A percentile compares a stretch with the other conserved stretches of the same genome.
Evolutionary conservation across 2,888 invertebrate genomes (phyloP).

Genomic region (Hydraecia micacea): DNA sequence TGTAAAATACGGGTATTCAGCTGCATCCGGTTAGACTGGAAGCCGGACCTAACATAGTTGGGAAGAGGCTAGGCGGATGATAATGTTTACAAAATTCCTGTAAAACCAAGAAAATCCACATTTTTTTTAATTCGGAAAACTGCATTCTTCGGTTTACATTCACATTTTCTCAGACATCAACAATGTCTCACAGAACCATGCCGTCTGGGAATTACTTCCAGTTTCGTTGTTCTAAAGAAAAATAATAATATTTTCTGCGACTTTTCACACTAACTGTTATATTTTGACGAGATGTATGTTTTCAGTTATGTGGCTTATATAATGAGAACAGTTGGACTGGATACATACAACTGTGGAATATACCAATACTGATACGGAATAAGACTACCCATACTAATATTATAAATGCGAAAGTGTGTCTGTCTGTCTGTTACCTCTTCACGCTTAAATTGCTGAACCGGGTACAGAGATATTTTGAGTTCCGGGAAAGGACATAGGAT

Average conservation of each 20-base stretch:
- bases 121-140: not conserved
- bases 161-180: constrained; percentile 2
- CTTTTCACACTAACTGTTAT: constrained; percentile 1
- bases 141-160: not conserved
- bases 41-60: not conserved
- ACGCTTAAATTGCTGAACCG: too few species aligned
- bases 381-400: too few species aligned
- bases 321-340: not conserved
- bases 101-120: too few species aligned
- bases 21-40: not conserved
- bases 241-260: constrained; percentile 12
- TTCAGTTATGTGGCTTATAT: constrained; percentile 3
- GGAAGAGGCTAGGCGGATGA: not conserved
- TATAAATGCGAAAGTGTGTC: too few species aligned
- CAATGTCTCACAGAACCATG: not conserved
- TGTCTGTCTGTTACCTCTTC: too few species aligned
- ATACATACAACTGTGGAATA: not conserved
- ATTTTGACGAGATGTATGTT: constrained; percentile 6
- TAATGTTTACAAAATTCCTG: not conserved
- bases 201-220: constrained; percentile 5
- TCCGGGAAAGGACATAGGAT: too few species aligned
- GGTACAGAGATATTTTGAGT: too few species aligned
- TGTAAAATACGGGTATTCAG: not conserved
- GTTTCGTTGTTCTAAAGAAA: not conserved
- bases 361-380: not conserved